phyloP scores from a whole-genome alignment of 2,797 vertebrate genomes.

The Crocidura indochinensis region DNA sequence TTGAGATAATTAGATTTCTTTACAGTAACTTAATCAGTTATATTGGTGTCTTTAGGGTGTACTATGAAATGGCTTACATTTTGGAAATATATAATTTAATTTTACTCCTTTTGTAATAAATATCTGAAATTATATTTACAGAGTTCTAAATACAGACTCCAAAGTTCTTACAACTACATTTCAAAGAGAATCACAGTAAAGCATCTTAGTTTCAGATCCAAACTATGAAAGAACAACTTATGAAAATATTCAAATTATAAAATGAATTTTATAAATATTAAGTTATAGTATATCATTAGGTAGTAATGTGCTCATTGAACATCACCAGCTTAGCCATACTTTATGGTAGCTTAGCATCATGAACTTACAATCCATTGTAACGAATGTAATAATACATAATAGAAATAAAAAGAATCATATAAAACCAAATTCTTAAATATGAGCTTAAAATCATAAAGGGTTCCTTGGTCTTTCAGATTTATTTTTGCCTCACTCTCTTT shows the following conservation, averaged over 20 bases:
- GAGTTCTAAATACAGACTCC: not conserved
- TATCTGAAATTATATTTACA: not conserved
- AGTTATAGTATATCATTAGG: not conserved
- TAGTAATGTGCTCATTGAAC: not conserved
- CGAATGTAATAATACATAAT: too few relatives aligned
- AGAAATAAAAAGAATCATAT: too few relatives aligned
- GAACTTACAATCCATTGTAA: too few relatives aligned
- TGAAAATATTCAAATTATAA: not conserved
- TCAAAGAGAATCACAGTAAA: not conserved
- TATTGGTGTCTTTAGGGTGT: not conserved
- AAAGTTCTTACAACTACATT: not conserved
- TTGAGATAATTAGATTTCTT: not conserved
- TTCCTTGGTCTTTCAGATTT: too few relatives aligned
- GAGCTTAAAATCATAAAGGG: too few relatives aligned
- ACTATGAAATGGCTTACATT: not conserved
- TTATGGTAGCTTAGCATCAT: too few relatives aligned
- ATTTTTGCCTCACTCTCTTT: too few relatives aligned
- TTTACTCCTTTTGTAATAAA: not conserved
- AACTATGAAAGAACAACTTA: not conserved
- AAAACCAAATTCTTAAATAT: too few relatives aligned
- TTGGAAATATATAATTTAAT: not conserved
- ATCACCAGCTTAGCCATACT: too few relatives aligned
- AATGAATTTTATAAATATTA: not conserved
- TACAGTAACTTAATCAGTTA: not conserved
- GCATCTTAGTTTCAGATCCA: not conserved